Percentiles rank a stretch among this genome's conserved stretches.
These are phyloP conservation scores for Cassiopea andromeda DNA, from an alignment of 30 jellyfish, hydroid and myxozoan genomes.

Conservation along the genomic window DNA sequence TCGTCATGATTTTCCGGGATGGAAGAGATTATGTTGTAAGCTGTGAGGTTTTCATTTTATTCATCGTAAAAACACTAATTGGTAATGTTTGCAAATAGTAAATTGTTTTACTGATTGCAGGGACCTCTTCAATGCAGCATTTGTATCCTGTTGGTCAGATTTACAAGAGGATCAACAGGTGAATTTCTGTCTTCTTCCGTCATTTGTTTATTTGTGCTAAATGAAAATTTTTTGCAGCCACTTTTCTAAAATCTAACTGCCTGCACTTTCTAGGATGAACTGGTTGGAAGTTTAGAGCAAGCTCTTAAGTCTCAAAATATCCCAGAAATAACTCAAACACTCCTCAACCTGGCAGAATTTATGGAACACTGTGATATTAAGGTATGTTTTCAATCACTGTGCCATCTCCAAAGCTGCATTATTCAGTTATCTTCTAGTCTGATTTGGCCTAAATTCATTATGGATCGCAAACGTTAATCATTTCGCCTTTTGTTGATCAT, in stretches of 20 bases:
- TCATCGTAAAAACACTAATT: too few relatives aligned
- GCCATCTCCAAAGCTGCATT: too few relatives aligned
- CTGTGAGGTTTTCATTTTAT: too few relatives aligned
- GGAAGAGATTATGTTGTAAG: too few relatives aligned
- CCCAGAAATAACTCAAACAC: slow-evolving; percentile 90
- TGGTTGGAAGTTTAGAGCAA: slow-evolving; percentile 83
- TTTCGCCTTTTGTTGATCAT: too few relatives aligned
- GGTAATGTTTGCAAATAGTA: not conserved
- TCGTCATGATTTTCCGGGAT: too few relatives aligned
- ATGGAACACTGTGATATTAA: slow-evolving; percentile 98
- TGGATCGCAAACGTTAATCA: too few relatives aligned
- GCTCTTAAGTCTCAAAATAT: slow-evolving; percentile 94
- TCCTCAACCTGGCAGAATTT: slow-evolving; percentile 91
- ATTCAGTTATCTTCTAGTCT: too few relatives aligned
- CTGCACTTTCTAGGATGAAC: slow-evolving; percentile 64
- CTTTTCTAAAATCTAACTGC: not conserved
- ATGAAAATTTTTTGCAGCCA: not conserved
- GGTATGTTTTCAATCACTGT: slow-evolving; percentile 22
- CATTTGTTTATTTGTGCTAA: not conserved
- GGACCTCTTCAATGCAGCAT: slow-evolving; percentile 97
- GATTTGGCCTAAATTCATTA: too few relatives aligned
- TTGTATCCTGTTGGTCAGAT: slow-evolving; percentile 98
- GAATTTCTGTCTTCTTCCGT: not conserved
- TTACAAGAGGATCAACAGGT: slow-evolving; percentile 92
- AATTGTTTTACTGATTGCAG: slow-evolving; percentile 16